Evolutionary conservation across 2,888 invertebrate species (phyloP).

Genomic region (Lacanobia wlatinum): DNA sequence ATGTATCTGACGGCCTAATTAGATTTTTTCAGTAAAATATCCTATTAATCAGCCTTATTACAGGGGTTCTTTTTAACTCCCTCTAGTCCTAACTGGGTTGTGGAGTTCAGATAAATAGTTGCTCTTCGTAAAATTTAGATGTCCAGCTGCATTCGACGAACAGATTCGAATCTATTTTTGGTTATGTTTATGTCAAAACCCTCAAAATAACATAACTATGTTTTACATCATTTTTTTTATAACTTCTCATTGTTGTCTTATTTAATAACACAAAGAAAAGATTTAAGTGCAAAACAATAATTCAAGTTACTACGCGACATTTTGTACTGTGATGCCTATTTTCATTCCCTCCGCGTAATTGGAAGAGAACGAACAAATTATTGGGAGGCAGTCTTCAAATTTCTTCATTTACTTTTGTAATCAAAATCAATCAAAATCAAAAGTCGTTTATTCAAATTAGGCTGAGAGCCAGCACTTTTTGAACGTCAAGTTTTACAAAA

Average conservation of each 20-base stretch:
- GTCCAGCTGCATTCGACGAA: background rate
- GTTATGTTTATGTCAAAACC: background rate
- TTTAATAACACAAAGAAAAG: slow-evolving; percentile 66
- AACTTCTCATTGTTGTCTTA: slow-evolving; percentile 68
- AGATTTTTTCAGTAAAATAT: too few relatives aligned
- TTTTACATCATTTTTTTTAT: background rate
- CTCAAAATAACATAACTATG: background rate
- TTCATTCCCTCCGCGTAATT: slow-evolving; percentile 75
- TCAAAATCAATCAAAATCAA: too few relatives aligned
- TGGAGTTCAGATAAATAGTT: background rate
- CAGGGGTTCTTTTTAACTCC: background rate
- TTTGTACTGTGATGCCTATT: slow-evolving; percentile 74
- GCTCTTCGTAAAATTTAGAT: background rate
- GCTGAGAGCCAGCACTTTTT: too few relatives aligned
- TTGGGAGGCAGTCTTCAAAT: slow-evolving; percentile 74
- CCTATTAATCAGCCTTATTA: background rate
- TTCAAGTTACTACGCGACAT: slow-evolving; percentile 69
- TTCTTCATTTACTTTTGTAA: slow-evolving; percentile 80
- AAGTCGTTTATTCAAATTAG: too few relatives aligned
- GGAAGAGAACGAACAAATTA: slow-evolving; percentile 78
- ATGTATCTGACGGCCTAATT: too few relatives aligned
- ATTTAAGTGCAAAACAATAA: slow-evolving; percentile 70
- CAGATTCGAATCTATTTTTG: background rate
- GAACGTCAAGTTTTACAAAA: too few relatives aligned
- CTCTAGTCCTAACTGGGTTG: background rate